A percentile compares a stretch with the other conserved stretches of the same genome.
phyloP scores from a whole-genome alignment of 1,140 invertebrate species.

The Bombus pascuorum region DNA sequence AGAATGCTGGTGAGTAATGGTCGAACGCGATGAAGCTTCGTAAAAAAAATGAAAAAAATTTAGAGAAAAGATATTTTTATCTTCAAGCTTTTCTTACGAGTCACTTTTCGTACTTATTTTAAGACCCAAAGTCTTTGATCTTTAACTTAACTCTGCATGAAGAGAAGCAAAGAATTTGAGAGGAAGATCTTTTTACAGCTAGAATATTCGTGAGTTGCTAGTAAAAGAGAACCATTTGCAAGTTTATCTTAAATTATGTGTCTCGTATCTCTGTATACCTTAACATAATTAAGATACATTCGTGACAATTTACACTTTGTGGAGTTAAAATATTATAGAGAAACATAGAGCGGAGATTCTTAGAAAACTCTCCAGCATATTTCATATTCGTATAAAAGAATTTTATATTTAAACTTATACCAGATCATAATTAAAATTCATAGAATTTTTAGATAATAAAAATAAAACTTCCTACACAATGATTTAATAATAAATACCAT shows the following conservation, averaged over 20 bases:
- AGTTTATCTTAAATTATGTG: neutral
- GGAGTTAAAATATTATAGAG: neutral
- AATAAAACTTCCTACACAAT: too few species aligned
- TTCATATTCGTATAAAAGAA: neutral
- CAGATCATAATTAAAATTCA: neutral
- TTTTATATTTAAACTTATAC: conserved; percentile 1
- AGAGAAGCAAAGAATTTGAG: neutral
- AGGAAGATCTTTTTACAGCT: neutral
- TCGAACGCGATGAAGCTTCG: neutral
- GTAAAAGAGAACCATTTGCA: neutral
- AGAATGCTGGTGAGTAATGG: neutral
- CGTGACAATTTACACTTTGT: neutral
- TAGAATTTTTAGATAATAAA: neutral
- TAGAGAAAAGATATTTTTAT: neutral
- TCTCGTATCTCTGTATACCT: neutral
- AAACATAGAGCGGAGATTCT: neutral
- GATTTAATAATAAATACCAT: neutral
- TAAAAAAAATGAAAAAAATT: neutral
- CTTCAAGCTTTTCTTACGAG: neutral
- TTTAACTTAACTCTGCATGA: neutral
- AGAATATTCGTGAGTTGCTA: neutral
- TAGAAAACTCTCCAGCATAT: too few species aligned
- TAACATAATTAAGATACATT: neutral
- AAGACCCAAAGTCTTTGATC: neutral
- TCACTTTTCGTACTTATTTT: too few species aligned